Evolutionary conservation across 1,140 invertebrate species (phyloP).

Genomic region (Leptonema lineaticorne): DNA sequence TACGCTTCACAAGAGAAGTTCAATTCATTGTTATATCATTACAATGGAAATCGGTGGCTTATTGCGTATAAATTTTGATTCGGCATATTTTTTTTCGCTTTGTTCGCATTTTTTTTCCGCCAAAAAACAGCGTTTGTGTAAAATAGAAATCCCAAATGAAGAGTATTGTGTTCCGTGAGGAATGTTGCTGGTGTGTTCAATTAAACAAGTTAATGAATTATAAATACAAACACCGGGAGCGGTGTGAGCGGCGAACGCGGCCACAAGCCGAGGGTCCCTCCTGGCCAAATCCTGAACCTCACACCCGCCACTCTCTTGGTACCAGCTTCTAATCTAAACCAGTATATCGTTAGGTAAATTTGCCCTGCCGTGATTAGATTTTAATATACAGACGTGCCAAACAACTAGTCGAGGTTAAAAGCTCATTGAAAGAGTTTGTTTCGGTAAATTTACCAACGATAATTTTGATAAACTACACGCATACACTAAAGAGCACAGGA

Average conservation of each 20-base stretch:
- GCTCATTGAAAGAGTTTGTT: not conserved
- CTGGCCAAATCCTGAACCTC: constrained; percentile 10
- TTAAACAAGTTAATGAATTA: constrained; percentile 34
- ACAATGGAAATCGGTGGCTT: constrained; percentile 13
- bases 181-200: constrained; percentile 31
- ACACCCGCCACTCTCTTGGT: not conserved
- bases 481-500: no score
- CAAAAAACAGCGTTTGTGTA: constrained; percentile 5
- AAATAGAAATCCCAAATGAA: constrained; percentile 22
- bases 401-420: constrained; percentile 6
- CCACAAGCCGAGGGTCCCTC: not conserved
- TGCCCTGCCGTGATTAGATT: constrained; percentile 33
- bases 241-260: not conserved
- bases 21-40: constrained; percentile 22
- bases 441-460: no score
- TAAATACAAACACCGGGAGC: constrained; percentile 26
- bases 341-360: constrained; percentile 30
- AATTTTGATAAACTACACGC: no score
- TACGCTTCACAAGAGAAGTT: not conserved
- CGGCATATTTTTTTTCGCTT: constrained; percentile 15
- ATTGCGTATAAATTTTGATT: constrained; percentile 4
- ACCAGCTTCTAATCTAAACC: constrained; percentile 21
- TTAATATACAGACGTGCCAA: constrained; percentile 27
- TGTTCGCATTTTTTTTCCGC: not conserved
- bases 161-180: constrained; percentile 27